phyloP scores from a whole-genome alignment of 1,140 invertebrate species.

The Drosophila truncata region DNA sequence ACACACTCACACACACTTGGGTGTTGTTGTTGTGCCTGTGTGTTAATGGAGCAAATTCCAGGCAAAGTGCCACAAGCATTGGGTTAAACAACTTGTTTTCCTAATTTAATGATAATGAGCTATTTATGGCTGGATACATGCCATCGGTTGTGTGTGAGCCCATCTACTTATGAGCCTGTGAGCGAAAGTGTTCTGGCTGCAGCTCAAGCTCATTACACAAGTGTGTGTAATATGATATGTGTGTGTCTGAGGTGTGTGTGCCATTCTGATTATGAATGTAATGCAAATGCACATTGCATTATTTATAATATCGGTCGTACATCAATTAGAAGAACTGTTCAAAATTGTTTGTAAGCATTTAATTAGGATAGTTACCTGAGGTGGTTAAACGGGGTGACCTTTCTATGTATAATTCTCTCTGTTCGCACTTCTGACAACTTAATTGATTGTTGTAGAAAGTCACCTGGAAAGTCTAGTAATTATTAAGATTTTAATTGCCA shows the following conservation, averaged over 20 bases:
- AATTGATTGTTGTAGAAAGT: slow-evolving; percentile 22
- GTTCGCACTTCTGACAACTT: slow-evolving; percentile 2
- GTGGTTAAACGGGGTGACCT: not conserved
- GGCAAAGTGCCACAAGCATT: slow-evolving; percentile 61
- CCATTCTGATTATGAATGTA: slow-evolving; percentile 17
- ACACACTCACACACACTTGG: not conserved
- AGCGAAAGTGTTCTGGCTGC: slow-evolving; percentile 63
- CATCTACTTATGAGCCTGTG: slow-evolving; percentile 25
- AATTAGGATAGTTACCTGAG: slow-evolving; percentile 9
- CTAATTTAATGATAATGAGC: slow-evolving; percentile 82
- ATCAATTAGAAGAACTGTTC: slow-evolving; percentile 14
- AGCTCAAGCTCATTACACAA: too few relatives aligned
- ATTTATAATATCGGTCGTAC: slow-evolving; percentile 23
- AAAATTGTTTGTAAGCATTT: slow-evolving; percentile 12
- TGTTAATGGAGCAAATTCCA: slow-evolving; percentile 47
- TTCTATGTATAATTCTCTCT: not conserved
- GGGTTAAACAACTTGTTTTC: slow-evolving; percentile 75
- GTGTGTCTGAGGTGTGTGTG: slow-evolving; percentile 14
- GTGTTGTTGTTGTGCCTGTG: slow-evolving; percentile 19
- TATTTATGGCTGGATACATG: slow-evolving; percentile 73
- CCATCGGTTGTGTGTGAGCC: slow-evolving; percentile 30
- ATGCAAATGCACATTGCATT: slow-evolving; percentile 33
- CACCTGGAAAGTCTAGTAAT: not conserved
- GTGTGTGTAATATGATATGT: not conserved
- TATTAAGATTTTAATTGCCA: slow-evolving; percentile 10